These are phyloP conservation scores for Goniozus legneri DNA, from an alignment of 1,140 invertebrate species.

Conservation along the genomic window DNA sequence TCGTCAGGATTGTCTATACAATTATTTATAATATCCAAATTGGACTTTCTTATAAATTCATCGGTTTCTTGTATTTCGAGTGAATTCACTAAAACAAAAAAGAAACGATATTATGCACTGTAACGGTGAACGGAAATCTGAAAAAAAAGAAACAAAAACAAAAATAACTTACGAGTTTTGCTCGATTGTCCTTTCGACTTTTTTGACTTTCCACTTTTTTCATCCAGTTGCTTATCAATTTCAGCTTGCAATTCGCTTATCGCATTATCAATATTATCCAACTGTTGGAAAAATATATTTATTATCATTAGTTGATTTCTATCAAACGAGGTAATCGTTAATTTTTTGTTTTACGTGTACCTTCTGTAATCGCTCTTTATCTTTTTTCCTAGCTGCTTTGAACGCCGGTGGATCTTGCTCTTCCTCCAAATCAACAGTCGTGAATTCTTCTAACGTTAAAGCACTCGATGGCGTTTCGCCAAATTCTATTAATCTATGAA, in stretches of 20 bases:
- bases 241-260: conserved; percentile 69
- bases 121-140: too few species aligned
- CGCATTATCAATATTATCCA: conserved; percentile 55
- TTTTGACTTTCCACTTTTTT: conserved; percentile 52
- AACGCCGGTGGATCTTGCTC: conserved; percentile 96
- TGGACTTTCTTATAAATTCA: conserved; percentile 60
- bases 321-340: conserved; percentile 1
- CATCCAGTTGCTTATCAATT: conserved; percentile 69
- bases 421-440: conserved; percentile 93
- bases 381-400: conserved; percentile 82
- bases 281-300: conserved; percentile 17
- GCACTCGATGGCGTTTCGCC: conserved; percentile 82
- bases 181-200: conserved; percentile 45
- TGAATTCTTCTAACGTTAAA: conserved; percentile 94
- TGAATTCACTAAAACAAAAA: neutral
- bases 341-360: conserved; percentile 43
- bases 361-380: conserved; percentile 75
- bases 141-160: too few species aligned
- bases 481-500: conserved; percentile 82
- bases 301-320: neutral
- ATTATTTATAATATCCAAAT: conserved; percentile 55
- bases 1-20: conserved; percentile 42
- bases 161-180: too few species aligned
- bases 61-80: conserved; percentile 52
- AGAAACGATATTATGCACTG: neutral